Conservation (phyloP, 2,797 vertebrate genomes). For the Dendrocincla fuliginosa region DNA sequence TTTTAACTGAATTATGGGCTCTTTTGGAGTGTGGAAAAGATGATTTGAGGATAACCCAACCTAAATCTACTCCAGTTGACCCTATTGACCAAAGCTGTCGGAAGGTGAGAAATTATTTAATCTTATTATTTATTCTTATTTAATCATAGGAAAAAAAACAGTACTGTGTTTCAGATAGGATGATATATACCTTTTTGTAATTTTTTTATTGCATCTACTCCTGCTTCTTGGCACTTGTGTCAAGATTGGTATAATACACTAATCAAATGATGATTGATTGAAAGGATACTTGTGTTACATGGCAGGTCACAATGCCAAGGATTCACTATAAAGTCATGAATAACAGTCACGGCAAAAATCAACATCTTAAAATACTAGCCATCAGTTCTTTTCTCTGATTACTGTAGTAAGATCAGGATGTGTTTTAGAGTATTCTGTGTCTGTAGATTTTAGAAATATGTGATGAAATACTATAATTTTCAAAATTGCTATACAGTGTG, state of each 20-base stretch:
- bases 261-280: neutral
- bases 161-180: neutral
- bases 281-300: neutral
- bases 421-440: neutral
- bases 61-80: slow-evolving; percentile 88
- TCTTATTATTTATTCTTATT: neutral
- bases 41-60: slow-evolving; percentile 86
- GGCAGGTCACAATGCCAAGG: neutral
- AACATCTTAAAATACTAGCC: neutral
- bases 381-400: neutral
- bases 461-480: neutral
- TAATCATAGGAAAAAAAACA: neutral
- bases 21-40: slow-evolving; percentile 89
- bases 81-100: slow-evolving; percentile 91
- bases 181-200: neutral
- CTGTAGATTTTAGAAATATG: neutral
- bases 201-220: neutral
- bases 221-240: neutral
- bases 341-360: neutral
- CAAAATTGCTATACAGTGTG: neutral
- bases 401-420: neutral
- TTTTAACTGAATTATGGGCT: slow-evolving; percentile 90
- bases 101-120: slow-evolving; percentile 80
- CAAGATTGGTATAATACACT: neutral
- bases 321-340: neutral